Conservation (phyloP, 2,797 vertebrate species). For the Mallotus villosus region DNA sequence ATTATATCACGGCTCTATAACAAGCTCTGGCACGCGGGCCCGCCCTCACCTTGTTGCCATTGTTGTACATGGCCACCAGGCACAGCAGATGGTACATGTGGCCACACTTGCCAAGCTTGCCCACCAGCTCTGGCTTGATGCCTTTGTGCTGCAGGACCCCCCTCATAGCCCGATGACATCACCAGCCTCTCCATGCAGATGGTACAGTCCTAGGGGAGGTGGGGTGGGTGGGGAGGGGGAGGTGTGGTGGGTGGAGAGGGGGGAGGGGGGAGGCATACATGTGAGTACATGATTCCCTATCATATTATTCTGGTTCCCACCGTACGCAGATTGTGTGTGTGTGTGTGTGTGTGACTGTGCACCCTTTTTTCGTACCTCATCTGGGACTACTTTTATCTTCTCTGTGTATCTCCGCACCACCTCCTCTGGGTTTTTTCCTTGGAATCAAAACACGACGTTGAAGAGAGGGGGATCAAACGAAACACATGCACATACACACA, state of each 20-base stretch:
- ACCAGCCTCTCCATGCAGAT: slow-evolving; percentile 97
- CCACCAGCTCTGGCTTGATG: slow-evolving; percentile 89
- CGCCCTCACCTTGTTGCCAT: slow-evolving; percentile 91
- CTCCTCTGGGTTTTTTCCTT: slow-evolving; percentile 93
- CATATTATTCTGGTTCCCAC: no score
- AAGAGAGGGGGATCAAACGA: slow-evolving; percentile 25
- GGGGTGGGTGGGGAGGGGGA: neutral
- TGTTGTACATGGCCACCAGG: slow-evolving; percentile 97
- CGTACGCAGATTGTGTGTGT: neutral
- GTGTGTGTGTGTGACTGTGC: slow-evolving; percentile 16
- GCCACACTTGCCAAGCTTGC: slow-evolving; percentile 92
- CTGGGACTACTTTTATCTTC: slow-evolving; percentile 89
- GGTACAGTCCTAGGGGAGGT: slow-evolving; percentile 86
- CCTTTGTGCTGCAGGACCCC: slow-evolving; percentile 87
- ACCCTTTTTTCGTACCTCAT: slow-evolving; percentile 73
- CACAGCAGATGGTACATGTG: slow-evolving; percentile 98
- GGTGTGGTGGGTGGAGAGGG: neutral
- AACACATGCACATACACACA: slow-evolving; percentile 13
- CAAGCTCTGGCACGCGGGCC: slow-evolving; percentile 52
- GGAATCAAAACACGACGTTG: slow-evolving; percentile 18
- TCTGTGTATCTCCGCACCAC: slow-evolving; percentile 93
- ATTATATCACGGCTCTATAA: slow-evolving; percentile 47
- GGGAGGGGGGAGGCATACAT: neutral
- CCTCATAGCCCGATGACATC: slow-evolving; percentile 91
- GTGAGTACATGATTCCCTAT: no score